Conservation (phyloP, 1,140 invertebrate genomes). For the Eumaeus atala region DNA sequence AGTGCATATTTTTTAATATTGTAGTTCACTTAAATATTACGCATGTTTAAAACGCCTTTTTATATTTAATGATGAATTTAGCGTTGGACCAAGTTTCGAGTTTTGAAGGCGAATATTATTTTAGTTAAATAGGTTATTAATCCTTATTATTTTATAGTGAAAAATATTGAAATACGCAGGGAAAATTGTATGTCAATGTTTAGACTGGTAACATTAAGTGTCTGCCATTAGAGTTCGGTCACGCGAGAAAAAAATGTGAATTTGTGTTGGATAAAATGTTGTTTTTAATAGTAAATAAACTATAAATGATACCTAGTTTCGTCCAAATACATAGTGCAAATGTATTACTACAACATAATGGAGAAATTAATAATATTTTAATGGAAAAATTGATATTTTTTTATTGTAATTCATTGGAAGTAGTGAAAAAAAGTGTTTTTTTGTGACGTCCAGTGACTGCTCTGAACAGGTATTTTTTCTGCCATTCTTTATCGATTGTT, state of each 20-base stretch:
- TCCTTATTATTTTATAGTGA: neutral
- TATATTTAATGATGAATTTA: no score
- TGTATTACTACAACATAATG: neutral
- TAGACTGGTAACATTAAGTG: constrained; percentile 30
- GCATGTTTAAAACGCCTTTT: no score
- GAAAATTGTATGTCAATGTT: neutral
- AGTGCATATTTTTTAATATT: no score
- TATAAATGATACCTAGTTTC: constrained; percentile 15
- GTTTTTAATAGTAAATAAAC: constrained; percentile 33
- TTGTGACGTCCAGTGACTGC: constrained; percentile 23
- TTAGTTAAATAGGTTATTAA: no score
- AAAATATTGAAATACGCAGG: neutral
- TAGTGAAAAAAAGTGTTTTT: constrained; percentile 32
- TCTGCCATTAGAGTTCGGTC: constrained; percentile 43
- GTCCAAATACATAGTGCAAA: constrained; percentile 11
- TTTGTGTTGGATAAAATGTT: constrained; percentile 33
- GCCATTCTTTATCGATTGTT: constrained; percentile 28
- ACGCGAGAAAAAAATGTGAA: constrained; percentile 55
- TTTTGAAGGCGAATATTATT: no score
- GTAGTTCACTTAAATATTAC: no score
- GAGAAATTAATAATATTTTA: constrained; percentile 1
- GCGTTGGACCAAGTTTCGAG: no score
- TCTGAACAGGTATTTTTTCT: constrained; percentile 29
- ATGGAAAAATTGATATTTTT: constrained; percentile 21
- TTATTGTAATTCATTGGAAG: constrained; percentile 22